These are phyloP conservation scores for Rhadina sibilatrix DNA, from an alignment of 2,113 vertebrate genomes.

Conservation along the genomic window DNA sequence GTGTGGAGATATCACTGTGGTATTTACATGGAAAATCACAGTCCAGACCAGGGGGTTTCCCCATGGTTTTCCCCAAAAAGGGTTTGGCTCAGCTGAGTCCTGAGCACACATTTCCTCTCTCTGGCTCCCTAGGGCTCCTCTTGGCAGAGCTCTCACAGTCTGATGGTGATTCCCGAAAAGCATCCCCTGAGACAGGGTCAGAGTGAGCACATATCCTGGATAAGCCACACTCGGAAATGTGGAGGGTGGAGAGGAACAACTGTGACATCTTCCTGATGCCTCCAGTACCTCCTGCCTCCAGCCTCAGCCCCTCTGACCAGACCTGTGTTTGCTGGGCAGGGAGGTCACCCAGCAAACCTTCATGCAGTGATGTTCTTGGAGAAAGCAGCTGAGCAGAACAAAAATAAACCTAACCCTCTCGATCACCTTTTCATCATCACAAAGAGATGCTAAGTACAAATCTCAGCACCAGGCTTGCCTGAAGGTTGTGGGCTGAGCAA, in stretches of 20 bases:
- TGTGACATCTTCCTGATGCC: background rate
- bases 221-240: rapidly evolving
- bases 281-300: rapidly evolving
- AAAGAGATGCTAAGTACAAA: background rate
- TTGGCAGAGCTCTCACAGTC: background rate
- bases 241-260: background rate
- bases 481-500: background rate
- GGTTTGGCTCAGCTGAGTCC: background rate
- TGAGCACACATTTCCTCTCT: background rate
- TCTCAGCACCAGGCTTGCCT: background rate
- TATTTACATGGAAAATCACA: background rate
- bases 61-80: background rate
- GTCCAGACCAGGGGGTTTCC: background rate
- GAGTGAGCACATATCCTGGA: background rate
- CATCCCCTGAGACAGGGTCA: background rate
- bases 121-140: background rate
- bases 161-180: background rate
- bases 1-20: rapidly evolving
- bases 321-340: background rate
- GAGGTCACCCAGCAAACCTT: background rate
- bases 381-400: background rate
- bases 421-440: background rate
- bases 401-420: background rate
- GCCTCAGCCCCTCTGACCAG: background rate
- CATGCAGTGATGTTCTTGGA: background rate